Evolutionary conservation across 2,113 vertebrate species (phyloP), one percentile per base, ranked within the genome.

Genomic region (Cryptomyrus ogoouensis): DNA sequence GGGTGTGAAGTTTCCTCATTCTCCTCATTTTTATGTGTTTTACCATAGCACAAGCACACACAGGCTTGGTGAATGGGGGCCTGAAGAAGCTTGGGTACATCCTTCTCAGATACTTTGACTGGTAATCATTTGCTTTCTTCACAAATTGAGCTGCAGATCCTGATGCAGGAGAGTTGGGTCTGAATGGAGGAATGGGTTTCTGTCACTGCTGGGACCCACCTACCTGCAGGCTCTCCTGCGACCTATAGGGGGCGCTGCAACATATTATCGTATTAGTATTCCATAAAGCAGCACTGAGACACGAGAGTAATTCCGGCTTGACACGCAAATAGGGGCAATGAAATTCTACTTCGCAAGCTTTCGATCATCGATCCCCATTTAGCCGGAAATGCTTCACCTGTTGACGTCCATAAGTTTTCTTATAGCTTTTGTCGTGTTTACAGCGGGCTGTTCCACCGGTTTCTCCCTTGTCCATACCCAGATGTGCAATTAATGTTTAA

Each of bases 401-500:
- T 39, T 80, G 31, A 80, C 35, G 2, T 80, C 15, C 74, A 3
- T 42, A 7, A 7, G 35, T 17, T 42, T 42, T 77, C 31, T 15
- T 42, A 1, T 19, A 10, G 74, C 31, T 80, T 0, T 42, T 80
- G 74, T 39, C 4, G 0, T 19, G 74, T 42, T 39, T 42, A 5
- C 35, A 42, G 74, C 31, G 15, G 12, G 15, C 35, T 2, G 35
- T 77, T 77, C 15, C 8, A 19, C 70, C 31, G 15, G 74, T 80
- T 80, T 80, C 74, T 42, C 13, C 74, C 74, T 17, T 80, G 70
- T 66, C 35, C 13, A 17, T 80, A 35, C 17, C 17, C 35, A 19
- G 31, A 77, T 80, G 74, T 80, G 35, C 74, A 80, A 80, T 80
- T 80, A 80, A 80, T 6, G 74, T 42, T 80, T 80, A 80, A 80